Base-by-base conservation (phyloP, 2,113 vertebrate genomes). In the Ceyx melanurus region DNA sequence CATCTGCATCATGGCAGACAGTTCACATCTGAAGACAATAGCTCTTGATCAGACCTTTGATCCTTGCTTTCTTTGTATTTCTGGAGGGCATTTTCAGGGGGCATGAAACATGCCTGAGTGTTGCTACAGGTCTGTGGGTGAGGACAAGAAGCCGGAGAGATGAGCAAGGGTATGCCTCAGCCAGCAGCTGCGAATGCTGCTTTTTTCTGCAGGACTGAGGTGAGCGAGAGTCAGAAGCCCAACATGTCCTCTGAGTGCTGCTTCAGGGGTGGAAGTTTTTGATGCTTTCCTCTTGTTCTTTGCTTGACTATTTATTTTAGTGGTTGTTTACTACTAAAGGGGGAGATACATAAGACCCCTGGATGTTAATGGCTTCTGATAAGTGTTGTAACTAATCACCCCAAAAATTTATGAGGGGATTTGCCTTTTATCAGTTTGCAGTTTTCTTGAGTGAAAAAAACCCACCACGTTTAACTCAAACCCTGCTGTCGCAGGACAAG, bases 401-500 rank as follows among this genome's bases (percentile, higher is more conserved):
- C 37, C 10, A 10, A 76, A 92, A 79, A 70, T 25, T 60, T 79
- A 66, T 13, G 25, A 18, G 15, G 21, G 13, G 4, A 17, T 46
- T 92, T 92, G 62, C 25, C 42, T 73, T 88, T 84, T 54, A 48
- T 60, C 61, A 66, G 35, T 37, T 37, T 23, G 25, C 58, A 43
- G 60, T 43, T 82, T 80, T 56, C 72, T 35, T 35, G 37, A 67
- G 37, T 68, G 43, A 86, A 54, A 82, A 92, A 45, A 15, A 58
- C 51, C 29, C 6, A 3, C 3, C 51, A 21, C 11, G 2, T 42
- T 42, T 62, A 22, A 16, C 17, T 37, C 5, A 7, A 78, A 25
- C 4, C 15, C 0, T 4, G 29, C 37, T 0, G 0, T 11, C 0
- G 0, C 11, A 20, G 19, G 26, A 11, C 46, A 6, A 0, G 12